Conservation (phyloP, 2,888 invertebrate species). For the Abrostola triplasia region DNA sequence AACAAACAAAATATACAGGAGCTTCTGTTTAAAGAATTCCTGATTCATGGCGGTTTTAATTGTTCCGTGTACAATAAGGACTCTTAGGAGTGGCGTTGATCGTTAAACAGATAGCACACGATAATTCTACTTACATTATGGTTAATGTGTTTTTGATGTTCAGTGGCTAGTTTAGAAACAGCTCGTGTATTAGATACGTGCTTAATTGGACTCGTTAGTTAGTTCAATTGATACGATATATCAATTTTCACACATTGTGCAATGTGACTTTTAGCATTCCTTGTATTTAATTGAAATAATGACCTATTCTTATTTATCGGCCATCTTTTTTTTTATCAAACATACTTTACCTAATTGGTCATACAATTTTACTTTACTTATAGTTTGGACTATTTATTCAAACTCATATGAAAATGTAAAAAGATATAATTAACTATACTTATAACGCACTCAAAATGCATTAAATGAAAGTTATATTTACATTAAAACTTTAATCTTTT, state of each 20-base stretch:
- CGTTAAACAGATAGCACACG: conserved; percentile 27
- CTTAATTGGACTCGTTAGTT: conserved; percentile 45
- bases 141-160: conserved; percentile 55
- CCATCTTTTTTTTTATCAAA: too few relatives aligned
- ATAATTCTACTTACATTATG: conserved; percentile 32
- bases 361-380: too few relatives aligned
- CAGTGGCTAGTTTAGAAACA: conserved; percentile 22
- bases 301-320: too few relatives aligned
- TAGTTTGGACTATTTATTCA: too few relatives aligned
- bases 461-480: too few relatives aligned
- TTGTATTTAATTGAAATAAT: conserved; percentile 21
- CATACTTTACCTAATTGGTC: too few relatives aligned
- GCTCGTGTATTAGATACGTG: conserved; percentile 34
- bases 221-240: conserved; percentile 46
- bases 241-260: conserved; percentile 42
- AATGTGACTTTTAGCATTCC: conserved; percentile 20
- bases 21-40: conserved; percentile 7
- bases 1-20: conserved; percentile 15
- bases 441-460: too few relatives aligned
- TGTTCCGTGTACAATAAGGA: conserved; percentile 17
- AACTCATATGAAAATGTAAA: too few relatives aligned
- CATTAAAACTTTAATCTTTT: too few relatives aligned
- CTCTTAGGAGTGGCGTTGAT: conserved; percentile 30
- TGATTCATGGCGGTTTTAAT: background rate
- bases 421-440: too few relatives aligned